These are phyloP conservation scores for Acrobasis suavella DNA, from an alignment of 2,888 invertebrate genomes.

Conservation along the genomic window DNA sequence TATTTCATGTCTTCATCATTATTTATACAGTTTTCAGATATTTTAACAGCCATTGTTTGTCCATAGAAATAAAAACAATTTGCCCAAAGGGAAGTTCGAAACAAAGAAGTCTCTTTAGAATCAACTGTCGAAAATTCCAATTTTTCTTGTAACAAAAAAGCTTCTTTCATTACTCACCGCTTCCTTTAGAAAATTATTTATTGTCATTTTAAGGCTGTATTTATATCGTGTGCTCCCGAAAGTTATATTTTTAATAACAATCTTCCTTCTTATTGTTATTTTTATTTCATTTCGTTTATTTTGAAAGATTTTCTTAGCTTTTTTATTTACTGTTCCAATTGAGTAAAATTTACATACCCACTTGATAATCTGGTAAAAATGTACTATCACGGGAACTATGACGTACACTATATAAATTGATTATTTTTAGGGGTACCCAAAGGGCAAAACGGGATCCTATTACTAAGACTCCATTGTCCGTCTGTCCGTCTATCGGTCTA, in stretches of 20 bases:
- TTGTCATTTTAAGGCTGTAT: constrained; percentile 35
- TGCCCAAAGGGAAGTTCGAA: constrained; percentile 11
- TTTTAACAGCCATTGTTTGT: neutral
- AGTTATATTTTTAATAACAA: neutral
- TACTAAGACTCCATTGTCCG: too few relatives aligned
- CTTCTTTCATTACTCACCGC: constrained; percentile 47
- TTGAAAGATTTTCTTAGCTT: too few relatives aligned
- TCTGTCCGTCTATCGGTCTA: too few relatives aligned
- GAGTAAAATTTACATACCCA: too few relatives aligned
- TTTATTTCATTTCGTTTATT: too few relatives aligned
- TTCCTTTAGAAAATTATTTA: constrained; percentile 61
- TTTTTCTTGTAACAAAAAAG: constrained; percentile 58
- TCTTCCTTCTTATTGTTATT: neutral
- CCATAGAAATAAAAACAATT: neutral
- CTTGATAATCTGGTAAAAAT: too few relatives aligned
- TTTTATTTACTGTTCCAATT: too few relatives aligned
- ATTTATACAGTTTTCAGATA: neutral
- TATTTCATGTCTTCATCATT: neutral
- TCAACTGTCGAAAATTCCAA: constrained; percentile 44
- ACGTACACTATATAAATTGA: too few relatives aligned
- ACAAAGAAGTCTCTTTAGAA: constrained; percentile 29
- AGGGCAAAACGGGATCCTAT: too few relatives aligned
- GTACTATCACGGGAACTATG: too few relatives aligned
- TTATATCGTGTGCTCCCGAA: constrained; percentile 2
- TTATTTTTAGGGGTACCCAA: too few relatives aligned